These are phyloP conservation scores for Dryobates pubescens DNA, from an alignment of 2,797 vertebrate genomes.

Conservation along the genomic window DNA sequence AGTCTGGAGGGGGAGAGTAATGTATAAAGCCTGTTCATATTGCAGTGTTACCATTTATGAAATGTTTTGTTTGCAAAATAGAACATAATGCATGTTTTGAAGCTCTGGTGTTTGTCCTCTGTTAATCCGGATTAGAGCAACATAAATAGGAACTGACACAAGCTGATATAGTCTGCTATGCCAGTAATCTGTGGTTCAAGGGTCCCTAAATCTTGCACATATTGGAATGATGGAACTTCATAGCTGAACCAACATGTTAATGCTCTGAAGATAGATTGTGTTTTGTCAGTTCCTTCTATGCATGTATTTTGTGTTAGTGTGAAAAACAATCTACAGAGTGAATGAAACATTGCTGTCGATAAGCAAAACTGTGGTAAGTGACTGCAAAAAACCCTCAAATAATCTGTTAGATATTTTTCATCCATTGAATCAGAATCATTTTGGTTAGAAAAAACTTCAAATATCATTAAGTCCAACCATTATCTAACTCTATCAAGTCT, in stretches of 20 bases:
- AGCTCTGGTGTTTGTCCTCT: slow-evolving; percentile 5
- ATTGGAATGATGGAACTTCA: background rate
- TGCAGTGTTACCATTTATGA: background rate
- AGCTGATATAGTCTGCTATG: background rate
- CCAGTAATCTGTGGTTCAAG: background rate
- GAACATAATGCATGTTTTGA: background rate
- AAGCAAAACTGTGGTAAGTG: background rate
- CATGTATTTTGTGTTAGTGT: background rate
- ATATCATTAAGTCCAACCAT: too few relatives aligned
- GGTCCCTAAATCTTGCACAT: background rate
- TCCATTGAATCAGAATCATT: background rate
- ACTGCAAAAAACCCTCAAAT: accelerated
- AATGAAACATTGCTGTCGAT: background rate
- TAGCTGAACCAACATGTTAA: background rate
- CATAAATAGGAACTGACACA: background rate
- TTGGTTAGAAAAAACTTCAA: too few relatives aligned
- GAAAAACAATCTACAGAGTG: background rate
- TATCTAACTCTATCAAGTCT: too few relatives aligned
- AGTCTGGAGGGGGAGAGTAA: background rate
- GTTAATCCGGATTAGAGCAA: slow-evolving; percentile 35
- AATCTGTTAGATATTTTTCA: background rate
- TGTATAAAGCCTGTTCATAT: background rate
- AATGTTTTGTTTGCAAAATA: slow-evolving; percentile 1
- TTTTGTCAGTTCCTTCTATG: background rate
- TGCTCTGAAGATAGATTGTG: background rate